Conservation (phyloP, 1,140 invertebrate species). For the Drosophila pseudoananassae region DNA sequence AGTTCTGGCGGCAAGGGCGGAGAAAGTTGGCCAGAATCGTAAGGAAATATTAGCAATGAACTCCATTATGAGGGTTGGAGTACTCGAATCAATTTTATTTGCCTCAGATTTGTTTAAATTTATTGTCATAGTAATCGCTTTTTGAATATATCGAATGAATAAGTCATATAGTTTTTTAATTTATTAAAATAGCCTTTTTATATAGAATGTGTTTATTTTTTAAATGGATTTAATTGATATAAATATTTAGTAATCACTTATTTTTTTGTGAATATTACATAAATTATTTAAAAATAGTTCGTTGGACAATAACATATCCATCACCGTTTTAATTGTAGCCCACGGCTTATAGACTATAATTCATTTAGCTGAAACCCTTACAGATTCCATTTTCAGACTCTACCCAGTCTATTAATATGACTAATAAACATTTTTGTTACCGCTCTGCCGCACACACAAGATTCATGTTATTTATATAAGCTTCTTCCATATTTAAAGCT, state of each 20-base stretch:
- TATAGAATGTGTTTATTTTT: background rate
- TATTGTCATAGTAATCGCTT: background rate
- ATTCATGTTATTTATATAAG: slow-evolving; percentile 53
- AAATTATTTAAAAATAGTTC: no score
- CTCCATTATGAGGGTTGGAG: background rate
- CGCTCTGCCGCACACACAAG: slow-evolving; percentile 31
- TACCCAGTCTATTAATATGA: slow-evolving; percentile 8
- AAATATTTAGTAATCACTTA: background rate
- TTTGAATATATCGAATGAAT: background rate
- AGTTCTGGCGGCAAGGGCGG: slow-evolving; percentile 1
- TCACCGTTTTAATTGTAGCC: no score
- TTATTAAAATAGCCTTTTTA: background rate
- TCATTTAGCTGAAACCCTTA: no score
- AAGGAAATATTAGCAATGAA: background rate
- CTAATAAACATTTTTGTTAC: slow-evolving; percentile 47
- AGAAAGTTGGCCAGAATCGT: slow-evolving; percentile 1
- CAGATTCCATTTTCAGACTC: background rate
- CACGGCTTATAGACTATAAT: no score
- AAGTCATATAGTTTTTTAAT: background rate
- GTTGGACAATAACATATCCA: no score
- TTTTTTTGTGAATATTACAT: no score
- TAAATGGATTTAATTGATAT: background rate
- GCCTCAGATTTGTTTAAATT: background rate
- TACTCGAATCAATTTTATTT: background rate
- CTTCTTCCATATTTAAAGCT: slow-evolving; percentile 59